Conservation (phyloP, 2,888 invertebrate genomes). For the Leucoma salicis region DNA sequence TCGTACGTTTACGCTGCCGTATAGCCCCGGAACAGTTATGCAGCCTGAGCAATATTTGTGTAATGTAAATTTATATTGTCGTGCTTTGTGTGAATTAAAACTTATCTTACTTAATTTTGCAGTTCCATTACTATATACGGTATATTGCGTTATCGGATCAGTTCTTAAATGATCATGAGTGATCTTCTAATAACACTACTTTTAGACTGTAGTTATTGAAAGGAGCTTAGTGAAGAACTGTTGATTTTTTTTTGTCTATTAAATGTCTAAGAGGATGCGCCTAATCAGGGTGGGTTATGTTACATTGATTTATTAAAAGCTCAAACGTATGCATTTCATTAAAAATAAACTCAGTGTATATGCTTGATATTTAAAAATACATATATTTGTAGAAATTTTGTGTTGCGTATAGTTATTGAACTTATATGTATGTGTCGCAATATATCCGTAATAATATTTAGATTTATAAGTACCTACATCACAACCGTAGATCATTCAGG, state of each 20-base stretch:
- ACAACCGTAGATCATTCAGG: conserved; percentile 25
- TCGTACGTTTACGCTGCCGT: conserved; percentile 26
- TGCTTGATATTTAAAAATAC: conserved; percentile 29
- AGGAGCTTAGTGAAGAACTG: conserved; percentile 54
- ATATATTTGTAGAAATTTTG: conserved; percentile 48
- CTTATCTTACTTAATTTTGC: too few species aligned
- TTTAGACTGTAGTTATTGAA: conserved; percentile 44
- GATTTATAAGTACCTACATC: conserved; percentile 11
- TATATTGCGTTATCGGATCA: too few species aligned
- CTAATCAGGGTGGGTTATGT: conserved; percentile 30
- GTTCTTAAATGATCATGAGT: too few species aligned
- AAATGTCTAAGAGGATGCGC: conserved; percentile 27
- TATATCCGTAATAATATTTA: conserved; percentile 24
- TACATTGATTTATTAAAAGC: conserved; percentile 32
- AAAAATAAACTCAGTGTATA: conserved; percentile 23
- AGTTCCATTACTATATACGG: too few species aligned
- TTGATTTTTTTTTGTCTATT: conserved; percentile 43
- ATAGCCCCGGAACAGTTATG: conserved; percentile 18
- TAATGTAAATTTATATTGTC: conserved; percentile 12
- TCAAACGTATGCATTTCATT: conserved; percentile 31
- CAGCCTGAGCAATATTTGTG: conserved; percentile 17
- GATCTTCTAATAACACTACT: conserved; percentile 36
- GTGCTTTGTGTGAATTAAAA: background rate
- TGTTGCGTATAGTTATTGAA: conserved; percentile 25
- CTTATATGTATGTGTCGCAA: conserved; percentile 25